A percentile compares a stretch with the other conserved stretches of the same genome.
phyloP scores from a whole-genome alignment of 2,113 vertebrate species.

The Lichenostomus cassidix region DNA sequence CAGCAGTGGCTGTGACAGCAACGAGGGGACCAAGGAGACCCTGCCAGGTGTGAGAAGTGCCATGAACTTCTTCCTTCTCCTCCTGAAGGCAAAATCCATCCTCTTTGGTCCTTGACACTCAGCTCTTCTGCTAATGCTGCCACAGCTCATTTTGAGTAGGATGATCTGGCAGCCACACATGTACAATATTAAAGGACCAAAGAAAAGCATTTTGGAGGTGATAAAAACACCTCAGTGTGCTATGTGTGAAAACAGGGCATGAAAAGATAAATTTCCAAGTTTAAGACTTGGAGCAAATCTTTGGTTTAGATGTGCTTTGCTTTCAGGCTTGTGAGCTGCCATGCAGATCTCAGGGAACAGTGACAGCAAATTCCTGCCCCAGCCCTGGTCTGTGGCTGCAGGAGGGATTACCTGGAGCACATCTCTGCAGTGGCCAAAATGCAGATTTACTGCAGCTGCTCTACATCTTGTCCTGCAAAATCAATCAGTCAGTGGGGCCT shows the following conservation, averaged over 20 bases:
- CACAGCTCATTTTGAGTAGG: not conserved
- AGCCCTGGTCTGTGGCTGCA: not conserved
- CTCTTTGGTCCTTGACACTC: not conserved
- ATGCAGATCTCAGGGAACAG: not conserved
- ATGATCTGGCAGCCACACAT: not conserved
- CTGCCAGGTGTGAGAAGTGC: not conserved
- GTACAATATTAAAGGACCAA: not conserved
- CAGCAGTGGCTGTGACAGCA: not conserved
- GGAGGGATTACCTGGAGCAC: not conserved
- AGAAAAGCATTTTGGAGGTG: not conserved
- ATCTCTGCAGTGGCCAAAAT: not conserved
- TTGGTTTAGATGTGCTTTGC: not conserved
- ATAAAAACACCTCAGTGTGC: not conserved
- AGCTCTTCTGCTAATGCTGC: not conserved
- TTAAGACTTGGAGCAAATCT: not conserved
- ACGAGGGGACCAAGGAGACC: not conserved
- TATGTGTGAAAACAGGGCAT: not conserved
- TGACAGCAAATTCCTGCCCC: not conserved
- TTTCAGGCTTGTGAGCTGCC: not conserved
- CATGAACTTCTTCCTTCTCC: not conserved
- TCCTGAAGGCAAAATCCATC: not conserved
- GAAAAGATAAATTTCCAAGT: not conserved
- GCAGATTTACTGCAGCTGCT: not conserved
- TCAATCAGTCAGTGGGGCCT: not conserved
- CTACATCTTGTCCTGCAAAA: not conserved